These are phyloP conservation scores for Copidosoma floridanum DNA, from an alignment of 1,140 invertebrate genomes.

Conservation along the genomic window DNA sequence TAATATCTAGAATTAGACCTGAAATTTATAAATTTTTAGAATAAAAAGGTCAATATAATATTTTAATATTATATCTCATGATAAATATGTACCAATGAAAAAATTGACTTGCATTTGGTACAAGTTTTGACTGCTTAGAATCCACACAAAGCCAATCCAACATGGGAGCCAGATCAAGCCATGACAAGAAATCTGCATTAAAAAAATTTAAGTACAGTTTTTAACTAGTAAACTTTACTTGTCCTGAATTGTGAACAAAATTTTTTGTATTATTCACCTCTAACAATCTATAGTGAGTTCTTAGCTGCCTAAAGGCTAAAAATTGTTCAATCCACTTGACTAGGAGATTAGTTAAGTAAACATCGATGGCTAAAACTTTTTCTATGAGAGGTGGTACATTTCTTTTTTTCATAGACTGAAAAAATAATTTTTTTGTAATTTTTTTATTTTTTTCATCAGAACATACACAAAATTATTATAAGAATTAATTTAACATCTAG, in stretches of 20 bases:
- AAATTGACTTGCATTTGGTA: constrained; percentile 84
- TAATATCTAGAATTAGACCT: constrained; percentile 84
- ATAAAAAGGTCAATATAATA: no score
- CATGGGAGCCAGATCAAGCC: constrained; percentile 81
- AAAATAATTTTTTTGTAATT: not conserved
- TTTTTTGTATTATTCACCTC: constrained; percentile 58
- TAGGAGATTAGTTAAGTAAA: constrained; percentile 63
- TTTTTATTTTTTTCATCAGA: not conserved
- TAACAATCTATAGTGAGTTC: constrained; percentile 64
- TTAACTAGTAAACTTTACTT: no score
- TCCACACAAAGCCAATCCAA: constrained; percentile 73
- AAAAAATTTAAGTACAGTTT: constrained; percentile 18
- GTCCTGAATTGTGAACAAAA: not conserved
- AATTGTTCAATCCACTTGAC: constrained; percentile 60
- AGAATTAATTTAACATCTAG: not conserved
- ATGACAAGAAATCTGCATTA: constrained; percentile 78
- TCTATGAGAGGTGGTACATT: constrained; percentile 57
- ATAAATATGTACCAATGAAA: constrained; percentile 67
- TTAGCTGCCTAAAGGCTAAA: constrained; percentile 61
- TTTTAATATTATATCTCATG: no score
- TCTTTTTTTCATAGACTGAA: constrained; percentile 50
- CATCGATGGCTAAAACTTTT: constrained; percentile 63
- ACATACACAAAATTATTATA: not conserved
- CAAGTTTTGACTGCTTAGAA: constrained; percentile 63
- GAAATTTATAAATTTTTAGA: no score